phyloP scores from a whole-genome alignment of 2,113 vertebrate genomes.

The Pachyramphus minor region DNA sequence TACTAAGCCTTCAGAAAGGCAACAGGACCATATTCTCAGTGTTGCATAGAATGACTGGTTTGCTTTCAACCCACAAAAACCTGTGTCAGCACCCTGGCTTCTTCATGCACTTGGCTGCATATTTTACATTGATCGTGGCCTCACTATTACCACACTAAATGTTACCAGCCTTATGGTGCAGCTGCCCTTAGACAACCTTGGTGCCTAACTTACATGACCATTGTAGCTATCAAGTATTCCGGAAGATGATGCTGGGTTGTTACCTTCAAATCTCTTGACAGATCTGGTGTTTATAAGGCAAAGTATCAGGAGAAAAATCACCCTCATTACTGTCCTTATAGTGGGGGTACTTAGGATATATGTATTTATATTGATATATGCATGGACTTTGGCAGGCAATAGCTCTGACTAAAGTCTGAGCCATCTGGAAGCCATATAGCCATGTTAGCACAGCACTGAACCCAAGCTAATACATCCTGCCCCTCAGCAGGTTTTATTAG shows the following conservation, averaged over 20 bases:
- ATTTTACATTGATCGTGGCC: neutral
- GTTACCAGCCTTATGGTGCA: neutral
- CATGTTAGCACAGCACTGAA: slow-evolving; percentile 60
- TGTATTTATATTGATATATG: neutral
- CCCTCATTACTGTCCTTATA: neutral
- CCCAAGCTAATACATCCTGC: slow-evolving; percentile 53
- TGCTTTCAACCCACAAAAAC: neutral
- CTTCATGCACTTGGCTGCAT: neutral
- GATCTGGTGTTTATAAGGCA: neutral
- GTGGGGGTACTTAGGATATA: neutral
- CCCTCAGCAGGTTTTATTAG: slow-evolving; percentile 68
- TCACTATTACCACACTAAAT: neutral
- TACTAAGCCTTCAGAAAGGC: neutral
- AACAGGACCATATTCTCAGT: neutral
- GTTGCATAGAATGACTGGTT: neutral
- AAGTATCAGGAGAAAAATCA: neutral
- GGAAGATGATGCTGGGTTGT: neutral
- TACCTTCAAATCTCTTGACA: neutral
- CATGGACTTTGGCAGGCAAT: slow-evolving; percentile 17
- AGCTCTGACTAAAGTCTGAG: slow-evolving; percentile 32
- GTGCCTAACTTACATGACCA: neutral
- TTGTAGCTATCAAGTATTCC: neutral
- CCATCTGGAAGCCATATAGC: slow-evolving; percentile 62
- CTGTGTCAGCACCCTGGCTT: neutral
- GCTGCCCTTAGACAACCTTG: neutral